Percentiles rank a stretch among this genome's conserved stretches.
Evolutionary conservation across 1,140 invertebrate genomes (phyloP).

Genomic region (Eulimnadia texana): DNA sequence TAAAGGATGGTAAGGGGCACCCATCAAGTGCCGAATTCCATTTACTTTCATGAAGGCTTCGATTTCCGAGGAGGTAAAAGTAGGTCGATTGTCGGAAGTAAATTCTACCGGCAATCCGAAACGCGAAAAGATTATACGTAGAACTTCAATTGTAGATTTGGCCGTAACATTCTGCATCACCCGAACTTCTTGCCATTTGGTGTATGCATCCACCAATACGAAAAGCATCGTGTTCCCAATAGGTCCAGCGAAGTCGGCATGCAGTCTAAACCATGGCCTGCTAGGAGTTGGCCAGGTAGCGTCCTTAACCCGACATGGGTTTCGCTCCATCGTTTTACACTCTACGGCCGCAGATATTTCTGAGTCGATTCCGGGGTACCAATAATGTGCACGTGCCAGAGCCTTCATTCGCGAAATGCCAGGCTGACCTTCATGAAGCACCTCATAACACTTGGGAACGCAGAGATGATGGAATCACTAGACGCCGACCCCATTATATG

Average conservation of each 20-base stretch:
- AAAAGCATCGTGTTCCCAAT: constrained; percentile 27
- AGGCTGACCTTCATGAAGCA: constrained; percentile 30
- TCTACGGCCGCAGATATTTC: constrained; percentile 27
- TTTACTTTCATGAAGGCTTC: constrained; percentile 20
- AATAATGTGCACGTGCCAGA: constrained; percentile 31
- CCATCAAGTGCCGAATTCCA: constrained; percentile 22
- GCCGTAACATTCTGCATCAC: constrained; percentile 4
- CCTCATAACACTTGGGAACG: constrained; percentile 19
- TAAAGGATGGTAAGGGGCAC: constrained; percentile 22
- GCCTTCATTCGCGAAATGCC: constrained; percentile 35
- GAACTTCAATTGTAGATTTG: constrained; percentile 12
- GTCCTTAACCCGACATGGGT: constrained; percentile 11
- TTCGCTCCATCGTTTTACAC: constrained; percentile 18
- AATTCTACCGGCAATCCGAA: constrained; percentile 14
- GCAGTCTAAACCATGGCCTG: constrained; percentile 20
- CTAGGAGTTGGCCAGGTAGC: constrained; percentile 2
- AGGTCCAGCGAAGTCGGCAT: constrained; percentile 31
- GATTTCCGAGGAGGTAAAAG: constrained; percentile 24
- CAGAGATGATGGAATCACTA: constrained; percentile 21
- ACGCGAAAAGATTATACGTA: constrained; percentile 18
- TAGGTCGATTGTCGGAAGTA: constrained; percentile 23
- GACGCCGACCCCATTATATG: constrained; percentile 10
- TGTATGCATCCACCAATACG: constrained; percentile 31
- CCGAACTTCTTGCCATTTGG: constrained; percentile 31
- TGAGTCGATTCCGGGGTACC: constrained; percentile 32